These are phyloP conservation scores for Epiperipatus broadwayi DNA, from an alignment of 2,888 invertebrate species.

Conservation along the genomic window DNA sequence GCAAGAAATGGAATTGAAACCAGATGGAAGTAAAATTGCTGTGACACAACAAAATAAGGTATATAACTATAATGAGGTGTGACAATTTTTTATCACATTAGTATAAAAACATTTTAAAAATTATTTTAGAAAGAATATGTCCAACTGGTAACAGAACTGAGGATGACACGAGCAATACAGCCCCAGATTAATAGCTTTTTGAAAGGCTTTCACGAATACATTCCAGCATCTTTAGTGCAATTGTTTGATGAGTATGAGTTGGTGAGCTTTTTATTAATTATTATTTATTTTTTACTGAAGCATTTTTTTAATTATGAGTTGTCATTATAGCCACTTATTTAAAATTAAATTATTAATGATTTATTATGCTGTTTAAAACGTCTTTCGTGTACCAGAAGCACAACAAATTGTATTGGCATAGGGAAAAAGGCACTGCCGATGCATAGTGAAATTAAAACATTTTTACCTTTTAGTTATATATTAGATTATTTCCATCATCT, in stretches of 20 bases:
- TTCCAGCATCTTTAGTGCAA: constrained; percentile 24
- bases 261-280: constrained; percentile 18
- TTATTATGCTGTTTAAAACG: too few relatives aligned
- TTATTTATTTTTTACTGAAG: too few relatives aligned
- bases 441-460: too few relatives aligned
- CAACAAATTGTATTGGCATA: too few relatives aligned
- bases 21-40: constrained; percentile 20
- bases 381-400: too few relatives aligned
- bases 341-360: too few relatives aligned
- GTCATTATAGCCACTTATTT: too few relatives aligned
- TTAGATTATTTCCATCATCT: too few relatives aligned
- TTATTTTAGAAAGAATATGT: constrained; percentile 26
- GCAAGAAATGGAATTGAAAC: constrained; percentile 25
- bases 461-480: too few relatives aligned
- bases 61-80: constrained; percentile 17
- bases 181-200: constrained; percentile 27
- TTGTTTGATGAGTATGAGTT: constrained; percentile 27
- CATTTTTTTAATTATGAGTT: too few relatives aligned
- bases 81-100: neutral
- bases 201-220: constrained; percentile 24
- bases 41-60: constrained; percentile 25
- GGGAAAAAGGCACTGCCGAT: too few relatives aligned
- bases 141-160: constrained; percentile 25
- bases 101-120: too few relatives aligned
- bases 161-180: constrained; percentile 26